These are phyloP conservation scores for Amblyteles armatorius DNA, from an alignment of 2,888 invertebrate genomes.

Conservation along the genomic window DNA sequence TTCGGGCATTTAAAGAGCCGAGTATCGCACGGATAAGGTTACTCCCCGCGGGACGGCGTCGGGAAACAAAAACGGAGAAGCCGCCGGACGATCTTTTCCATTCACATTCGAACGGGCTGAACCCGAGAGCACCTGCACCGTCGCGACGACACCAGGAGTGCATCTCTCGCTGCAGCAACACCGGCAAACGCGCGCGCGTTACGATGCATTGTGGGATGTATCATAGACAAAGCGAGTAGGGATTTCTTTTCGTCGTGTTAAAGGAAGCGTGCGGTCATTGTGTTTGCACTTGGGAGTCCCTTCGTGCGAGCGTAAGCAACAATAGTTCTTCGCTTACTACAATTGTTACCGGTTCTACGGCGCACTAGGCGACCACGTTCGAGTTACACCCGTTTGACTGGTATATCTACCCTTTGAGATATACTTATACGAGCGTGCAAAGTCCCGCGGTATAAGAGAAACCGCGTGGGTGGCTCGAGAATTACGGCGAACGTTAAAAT, in stretches of 20 bases:
- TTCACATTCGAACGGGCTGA: not conserved
- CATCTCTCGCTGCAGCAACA: slow-evolving; percentile 11
- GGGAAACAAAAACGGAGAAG: not conserved
- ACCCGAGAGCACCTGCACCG: slow-evolving; percentile 37
- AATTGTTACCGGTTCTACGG: slow-evolving; percentile 64
- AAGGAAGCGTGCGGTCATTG: slow-evolving; percentile 79
- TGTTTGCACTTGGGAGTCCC: slow-evolving; percentile 63
- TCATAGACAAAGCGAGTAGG: slow-evolving; percentile 80
- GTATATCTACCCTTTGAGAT: slow-evolving; percentile 70
- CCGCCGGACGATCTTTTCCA: not conserved
- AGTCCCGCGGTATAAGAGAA: slow-evolving; percentile 45
- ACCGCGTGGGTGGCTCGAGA: not conserved
- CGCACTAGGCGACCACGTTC: slow-evolving; percentile 70
- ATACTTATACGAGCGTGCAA: slow-evolving; percentile 33
- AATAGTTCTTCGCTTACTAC: slow-evolving; percentile 64
- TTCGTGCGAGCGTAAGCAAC: slow-evolving; percentile 55
- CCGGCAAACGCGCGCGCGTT: slow-evolving; percentile 48
- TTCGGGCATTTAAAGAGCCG: slow-evolving; percentile 10
- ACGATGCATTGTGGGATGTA: slow-evolving; percentile 72
- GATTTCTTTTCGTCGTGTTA: slow-evolving; percentile 80
- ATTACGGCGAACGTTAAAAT: not conserved
- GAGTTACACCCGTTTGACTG: slow-evolving; percentile 81
- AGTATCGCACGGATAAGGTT: slow-evolving; percentile 2
- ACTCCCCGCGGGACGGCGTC: not conserved
- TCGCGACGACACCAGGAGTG: slow-evolving; percentile 22